Evolutionary conservation across 1,140 invertebrate genomes (phyloP).

Genomic region (Drosophila watanabei): DNA sequence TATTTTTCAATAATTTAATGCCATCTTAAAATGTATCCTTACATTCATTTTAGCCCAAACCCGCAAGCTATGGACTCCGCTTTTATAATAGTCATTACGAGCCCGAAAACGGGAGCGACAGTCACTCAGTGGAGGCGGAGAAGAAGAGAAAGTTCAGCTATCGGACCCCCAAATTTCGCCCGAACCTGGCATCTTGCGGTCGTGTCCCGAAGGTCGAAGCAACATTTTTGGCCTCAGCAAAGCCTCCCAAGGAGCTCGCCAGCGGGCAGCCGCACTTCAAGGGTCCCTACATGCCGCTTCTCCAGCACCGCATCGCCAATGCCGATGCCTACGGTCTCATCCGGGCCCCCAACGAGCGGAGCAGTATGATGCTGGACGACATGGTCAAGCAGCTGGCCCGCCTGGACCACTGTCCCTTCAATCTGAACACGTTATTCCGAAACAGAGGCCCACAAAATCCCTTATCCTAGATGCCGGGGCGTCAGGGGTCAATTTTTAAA

Average conservation of each 20-base stretch:
- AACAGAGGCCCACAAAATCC: conserved; percentile 7
- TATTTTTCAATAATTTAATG: background rate
- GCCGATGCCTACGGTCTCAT: conserved; percentile 42
- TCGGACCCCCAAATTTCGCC: conserved; percentile 24
- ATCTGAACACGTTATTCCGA: conserved; percentile 16
- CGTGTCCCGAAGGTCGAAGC: conserved; percentile 7
- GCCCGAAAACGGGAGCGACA: conserved; percentile 8
- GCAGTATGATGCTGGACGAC: conserved; percentile 32
- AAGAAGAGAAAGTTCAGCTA: conserved; percentile 17
- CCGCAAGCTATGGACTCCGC: conserved; percentile 14
- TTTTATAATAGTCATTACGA: conserved; percentile 25
- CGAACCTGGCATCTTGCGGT: background rate
- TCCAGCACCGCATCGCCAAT: conserved; percentile 41
- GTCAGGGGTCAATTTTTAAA: background rate
- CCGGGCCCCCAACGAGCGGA: conserved; percentile 13
- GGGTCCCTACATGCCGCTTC: conserved; percentile 45
- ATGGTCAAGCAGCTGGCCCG: conserved; percentile 33
- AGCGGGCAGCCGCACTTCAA: conserved; percentile 44
- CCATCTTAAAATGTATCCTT: background rate
- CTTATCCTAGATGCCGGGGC: background rate
- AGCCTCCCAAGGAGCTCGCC: conserved; percentile 17
- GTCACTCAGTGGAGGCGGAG: conserved; percentile 21
- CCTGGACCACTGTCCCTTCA: conserved; percentile 23
- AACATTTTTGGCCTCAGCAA: background rate
- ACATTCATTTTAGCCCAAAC: conserved; percentile 4